Percentiles rank a stretch among this genome's conserved stretches.
Conservation (phyloP, 1,140 invertebrate species). For the Pogonomyrmex barbatus region DNA sequence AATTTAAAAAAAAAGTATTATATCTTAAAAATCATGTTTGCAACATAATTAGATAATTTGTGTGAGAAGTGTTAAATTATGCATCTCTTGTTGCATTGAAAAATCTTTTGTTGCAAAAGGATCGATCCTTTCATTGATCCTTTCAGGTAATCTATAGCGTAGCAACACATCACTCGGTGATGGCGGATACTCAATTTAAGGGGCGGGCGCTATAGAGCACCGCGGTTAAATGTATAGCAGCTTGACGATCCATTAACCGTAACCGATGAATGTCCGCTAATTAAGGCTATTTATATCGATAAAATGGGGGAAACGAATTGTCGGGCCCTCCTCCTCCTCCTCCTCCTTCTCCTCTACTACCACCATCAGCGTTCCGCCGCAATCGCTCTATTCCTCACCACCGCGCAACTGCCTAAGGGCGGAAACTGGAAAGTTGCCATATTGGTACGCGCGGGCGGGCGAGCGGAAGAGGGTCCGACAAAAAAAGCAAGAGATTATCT, state of each 20-base stretch:
- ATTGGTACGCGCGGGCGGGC: constrained; percentile 32
- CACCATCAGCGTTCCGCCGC: constrained; percentile 9
- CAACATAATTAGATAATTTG: neutral
- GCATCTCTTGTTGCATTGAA: neutral
- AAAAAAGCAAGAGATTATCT: constrained; percentile 70
- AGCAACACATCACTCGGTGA: constrained; percentile 32
- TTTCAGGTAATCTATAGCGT: constrained; percentile 17
- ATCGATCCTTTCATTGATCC: neutral
- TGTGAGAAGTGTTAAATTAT: neutral
- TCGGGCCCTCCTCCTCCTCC: constrained; percentile 34
- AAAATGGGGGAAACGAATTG: constrained; percentile 69
- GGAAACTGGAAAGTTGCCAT: constrained; percentile 68
- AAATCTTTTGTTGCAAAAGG: too few relatives aligned
- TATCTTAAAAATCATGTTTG: neutral
- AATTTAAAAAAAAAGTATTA: neutral
- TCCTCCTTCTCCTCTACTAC: neutral
- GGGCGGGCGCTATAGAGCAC: constrained; percentile 26
- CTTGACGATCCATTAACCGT: constrained; percentile 77
- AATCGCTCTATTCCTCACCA: constrained; percentile 57
- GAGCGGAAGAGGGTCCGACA: constrained; percentile 45
- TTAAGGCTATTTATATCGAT: constrained; percentile 79
- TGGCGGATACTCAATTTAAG: constrained; percentile 61
- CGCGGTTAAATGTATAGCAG: constrained; percentile 65
- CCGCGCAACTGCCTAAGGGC: constrained; percentile 64
- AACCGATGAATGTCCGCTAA: constrained; percentile 75